A percentile compares a stretch with the other conserved stretches of the same genome.
These are phyloP conservation scores for Zaprionus ornatus DNA, from an alignment of 1,140 invertebrate species.

Conservation along the genomic window DNA sequence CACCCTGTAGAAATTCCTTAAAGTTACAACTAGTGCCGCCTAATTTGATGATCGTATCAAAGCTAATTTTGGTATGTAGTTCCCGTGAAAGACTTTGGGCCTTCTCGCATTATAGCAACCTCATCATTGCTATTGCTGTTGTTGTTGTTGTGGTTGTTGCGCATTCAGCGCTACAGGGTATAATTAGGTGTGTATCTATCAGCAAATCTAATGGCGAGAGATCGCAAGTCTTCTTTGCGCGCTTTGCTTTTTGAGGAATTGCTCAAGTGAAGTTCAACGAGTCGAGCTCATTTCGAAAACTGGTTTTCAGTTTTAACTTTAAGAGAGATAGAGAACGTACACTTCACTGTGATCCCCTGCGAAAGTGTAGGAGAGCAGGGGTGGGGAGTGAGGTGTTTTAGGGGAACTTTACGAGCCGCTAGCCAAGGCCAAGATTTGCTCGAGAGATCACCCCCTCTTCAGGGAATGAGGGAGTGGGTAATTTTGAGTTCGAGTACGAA, in stretches of 20 bases:
- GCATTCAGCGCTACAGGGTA: constrained; percentile 19
- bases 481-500: constrained; percentile 15
- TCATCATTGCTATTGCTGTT: not conserved
- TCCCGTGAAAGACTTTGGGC: not conserved
- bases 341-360: not conserved
- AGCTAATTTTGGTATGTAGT: constrained; percentile 1
- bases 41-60: not conserved
- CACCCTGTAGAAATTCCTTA: not conserved
- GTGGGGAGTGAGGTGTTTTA: not conserved
- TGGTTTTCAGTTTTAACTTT: constrained; percentile 19
- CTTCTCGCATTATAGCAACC: not conserved
- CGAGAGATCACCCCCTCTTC: not conserved
- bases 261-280: constrained; percentile 47
- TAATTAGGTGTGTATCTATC: constrained; percentile 30
- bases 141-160: not conserved
- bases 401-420: constrained; percentile 14
- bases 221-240: constrained; percentile 17
- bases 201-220: constrained; percentile 29
- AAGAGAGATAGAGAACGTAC: not conserved
- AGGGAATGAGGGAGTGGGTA: not conserved
- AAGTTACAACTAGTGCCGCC: not conserved
- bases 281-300: constrained; percentile 20
- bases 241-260: constrained; percentile 28
- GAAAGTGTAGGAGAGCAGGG: not conserved
- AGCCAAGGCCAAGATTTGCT: constrained; percentile 25